These are phyloP conservation scores for Clinocottus analis DNA, from an alignment of 2,113 vertebrate species.

Conservation along the genomic window DNA sequence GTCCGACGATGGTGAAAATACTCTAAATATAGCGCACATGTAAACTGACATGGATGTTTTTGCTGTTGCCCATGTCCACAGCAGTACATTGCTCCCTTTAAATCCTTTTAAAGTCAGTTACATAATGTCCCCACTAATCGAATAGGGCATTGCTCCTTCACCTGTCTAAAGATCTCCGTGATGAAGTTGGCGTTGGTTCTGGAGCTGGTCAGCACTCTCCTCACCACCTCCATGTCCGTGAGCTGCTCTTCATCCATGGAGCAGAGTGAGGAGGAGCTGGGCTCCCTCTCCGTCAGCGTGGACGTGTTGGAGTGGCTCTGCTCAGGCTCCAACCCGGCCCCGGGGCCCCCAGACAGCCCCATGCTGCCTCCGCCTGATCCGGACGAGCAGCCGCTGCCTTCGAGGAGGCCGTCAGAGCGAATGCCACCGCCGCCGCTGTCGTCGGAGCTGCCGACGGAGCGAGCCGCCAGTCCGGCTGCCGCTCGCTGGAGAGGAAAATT, in stretches of 20 bases:
- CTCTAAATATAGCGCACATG: too few relatives aligned
- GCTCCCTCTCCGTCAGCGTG: conserved; percentile 96
- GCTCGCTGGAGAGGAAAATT: conserved; percentile 85
- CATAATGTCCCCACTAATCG: not conserved
- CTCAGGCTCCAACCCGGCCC: conserved; percentile 84
- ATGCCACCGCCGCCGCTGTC: conserved; percentile 59
- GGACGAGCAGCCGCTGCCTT: conserved; percentile 48
- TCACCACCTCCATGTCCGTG: conserved; percentile 97
- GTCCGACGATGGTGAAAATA: too few relatives aligned
- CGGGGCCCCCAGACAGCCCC: conserved; percentile 82
- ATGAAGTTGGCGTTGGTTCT: conserved; percentile 98
- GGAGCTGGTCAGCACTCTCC: conserved; percentile 94
- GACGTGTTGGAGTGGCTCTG: conserved; percentile 98
- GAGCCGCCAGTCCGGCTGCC: conserved; percentile 93
- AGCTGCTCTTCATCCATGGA: conserved; percentile 98
- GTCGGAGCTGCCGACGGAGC: conserved; percentile 82
- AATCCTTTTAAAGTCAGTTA: not conserved
- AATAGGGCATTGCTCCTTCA: conserved; percentile 59
- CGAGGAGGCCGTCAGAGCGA: conserved; percentile 72
- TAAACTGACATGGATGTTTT: too few relatives aligned
- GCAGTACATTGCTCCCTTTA: too few relatives aligned
- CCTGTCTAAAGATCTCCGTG: conserved; percentile 99
- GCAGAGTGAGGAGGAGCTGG: conserved; percentile 99
- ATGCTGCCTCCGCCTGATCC: conserved; percentile 76
- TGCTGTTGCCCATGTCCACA: too few relatives aligned